phyloP scores from a whole-genome alignment of 2,797 vertebrate genomes.

The Spatula clypeata region DNA sequence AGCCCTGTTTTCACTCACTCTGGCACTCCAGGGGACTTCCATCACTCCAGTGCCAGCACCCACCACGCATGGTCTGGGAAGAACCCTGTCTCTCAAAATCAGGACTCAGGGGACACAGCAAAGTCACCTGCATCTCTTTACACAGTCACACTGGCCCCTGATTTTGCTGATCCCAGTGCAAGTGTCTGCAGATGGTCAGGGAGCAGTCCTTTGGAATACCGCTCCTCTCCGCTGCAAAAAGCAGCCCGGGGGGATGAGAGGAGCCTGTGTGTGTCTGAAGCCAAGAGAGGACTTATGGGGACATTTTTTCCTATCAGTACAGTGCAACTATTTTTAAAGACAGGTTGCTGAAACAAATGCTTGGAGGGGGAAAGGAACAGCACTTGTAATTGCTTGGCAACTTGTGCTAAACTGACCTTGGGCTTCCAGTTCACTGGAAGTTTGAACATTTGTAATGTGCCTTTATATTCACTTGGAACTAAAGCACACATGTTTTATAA shows the following conservation, averaged over 20 bases:
- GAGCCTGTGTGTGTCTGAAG: rapidly evolving
- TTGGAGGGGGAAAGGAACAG: background rate
- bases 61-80: rapidly evolving
- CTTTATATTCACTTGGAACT: background rate
- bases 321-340: background rate
- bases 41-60: rapidly evolving
- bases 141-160: rapidly evolving
- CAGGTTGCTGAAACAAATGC: background rate
- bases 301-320: background rate
- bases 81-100: background rate
- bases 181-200: background rate
- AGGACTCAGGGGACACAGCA: background rate
- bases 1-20: background rate
- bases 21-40: rapidly evolving
- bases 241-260: background rate
- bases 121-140: background rate
- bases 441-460: background rate
- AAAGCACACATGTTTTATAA: background rate
- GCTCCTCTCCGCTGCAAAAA: background rate
- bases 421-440: background rate
- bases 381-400: background rate
- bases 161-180: background rate
- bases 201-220: background rate
- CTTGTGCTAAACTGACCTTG: background rate
- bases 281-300: background rate